phyloP scores from a whole-genome alignment of 2,888 invertebrate genomes.

The Empis stercorea region DNA sequence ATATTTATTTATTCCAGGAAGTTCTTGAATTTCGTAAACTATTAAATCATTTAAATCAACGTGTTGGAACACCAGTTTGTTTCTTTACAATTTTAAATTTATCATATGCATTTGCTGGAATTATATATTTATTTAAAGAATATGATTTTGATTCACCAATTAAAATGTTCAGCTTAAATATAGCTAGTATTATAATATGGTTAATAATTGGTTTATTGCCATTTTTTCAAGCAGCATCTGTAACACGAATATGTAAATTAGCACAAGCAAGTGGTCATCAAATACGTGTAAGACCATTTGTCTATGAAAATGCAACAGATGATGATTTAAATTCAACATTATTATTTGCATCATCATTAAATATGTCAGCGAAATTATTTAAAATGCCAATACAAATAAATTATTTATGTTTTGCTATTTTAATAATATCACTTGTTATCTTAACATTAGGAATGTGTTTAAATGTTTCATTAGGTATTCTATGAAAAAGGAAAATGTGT shows the following conservation, averaged over 20 bases:
- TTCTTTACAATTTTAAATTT: constrained; percentile 63
- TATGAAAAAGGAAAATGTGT: no score
- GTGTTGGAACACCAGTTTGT: constrained; percentile 62
- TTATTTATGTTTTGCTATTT: constrained; percentile 50
- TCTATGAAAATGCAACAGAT: constrained; percentile 63
- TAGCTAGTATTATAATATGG: constrained; percentile 41
- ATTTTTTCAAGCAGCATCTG: constrained; percentile 53
- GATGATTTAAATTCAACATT: constrained; percentile 65
- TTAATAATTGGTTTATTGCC: constrained; percentile 27
- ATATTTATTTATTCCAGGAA: constrained; percentile 43
- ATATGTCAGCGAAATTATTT: constrained; percentile 61
- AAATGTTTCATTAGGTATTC: constrained; percentile 24
- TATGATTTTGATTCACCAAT: constrained; percentile 43
- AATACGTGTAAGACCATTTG: constrained; percentile 62
- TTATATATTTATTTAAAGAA: constrained; percentile 53
- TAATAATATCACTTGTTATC: constrained; percentile 44
- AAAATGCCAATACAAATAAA: constrained; percentile 58
- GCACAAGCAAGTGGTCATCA: constrained; percentile 68
- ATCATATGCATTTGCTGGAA: constrained; percentile 58
- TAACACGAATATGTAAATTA: constrained; percentile 56
- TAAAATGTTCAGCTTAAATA: constrained; percentile 52
- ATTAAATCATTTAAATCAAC: constrained; percentile 61
- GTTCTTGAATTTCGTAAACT: constrained; percentile 67
- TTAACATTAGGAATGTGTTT: constrained; percentile 59
- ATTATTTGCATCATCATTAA: constrained; percentile 60